Percentiles rank a stretch among this genome's conserved stretches.
Conservation (phyloP, 2,113 vertebrate species). For the Dolichotis patagonum region DNA sequence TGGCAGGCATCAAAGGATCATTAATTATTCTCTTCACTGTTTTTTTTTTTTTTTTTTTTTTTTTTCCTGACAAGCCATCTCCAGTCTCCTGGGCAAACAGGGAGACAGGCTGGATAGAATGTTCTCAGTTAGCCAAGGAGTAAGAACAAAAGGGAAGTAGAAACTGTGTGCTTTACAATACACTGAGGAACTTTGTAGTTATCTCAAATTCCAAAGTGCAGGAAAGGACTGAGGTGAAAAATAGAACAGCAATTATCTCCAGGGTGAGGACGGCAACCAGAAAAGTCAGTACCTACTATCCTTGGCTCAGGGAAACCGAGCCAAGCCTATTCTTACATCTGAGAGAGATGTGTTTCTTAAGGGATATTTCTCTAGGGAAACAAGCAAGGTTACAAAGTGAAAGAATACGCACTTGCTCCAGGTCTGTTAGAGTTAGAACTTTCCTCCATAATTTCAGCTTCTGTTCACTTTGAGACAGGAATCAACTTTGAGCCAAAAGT, state of each 20-base stretch:
- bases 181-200: conserved; percentile 64
- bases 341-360: conserved; percentile 53
- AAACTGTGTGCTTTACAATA: conserved; percentile 75
- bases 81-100: conserved; percentile 78
- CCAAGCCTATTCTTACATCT: conserved; percentile 52
- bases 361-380: conserved; percentile 63
- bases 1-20: conserved; percentile 76
- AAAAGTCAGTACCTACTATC: conserved; percentile 24
- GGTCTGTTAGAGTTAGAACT: background rate
- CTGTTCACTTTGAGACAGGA: background rate
- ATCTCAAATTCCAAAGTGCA: conserved; percentile 81
- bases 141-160: conserved; percentile 79
- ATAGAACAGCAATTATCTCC: conserved; percentile 65
- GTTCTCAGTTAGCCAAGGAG: conserved; percentile 72
- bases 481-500: conserved; percentile 13
- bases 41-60: conserved; percentile 76
- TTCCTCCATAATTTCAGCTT: background rate
- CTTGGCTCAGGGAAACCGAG: background rate
- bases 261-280: background rate
- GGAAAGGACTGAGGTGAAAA: conserved; percentile 79
- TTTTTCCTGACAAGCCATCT: conserved; percentile 66
- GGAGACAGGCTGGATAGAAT: conserved; percentile 71
- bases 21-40: conserved; percentile 85
- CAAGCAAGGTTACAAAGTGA: conserved; percentile 64
- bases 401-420: background rate